Conservation (phyloP, 2,888 invertebrate genomes). For the Melinaea menophilus region DNA sequence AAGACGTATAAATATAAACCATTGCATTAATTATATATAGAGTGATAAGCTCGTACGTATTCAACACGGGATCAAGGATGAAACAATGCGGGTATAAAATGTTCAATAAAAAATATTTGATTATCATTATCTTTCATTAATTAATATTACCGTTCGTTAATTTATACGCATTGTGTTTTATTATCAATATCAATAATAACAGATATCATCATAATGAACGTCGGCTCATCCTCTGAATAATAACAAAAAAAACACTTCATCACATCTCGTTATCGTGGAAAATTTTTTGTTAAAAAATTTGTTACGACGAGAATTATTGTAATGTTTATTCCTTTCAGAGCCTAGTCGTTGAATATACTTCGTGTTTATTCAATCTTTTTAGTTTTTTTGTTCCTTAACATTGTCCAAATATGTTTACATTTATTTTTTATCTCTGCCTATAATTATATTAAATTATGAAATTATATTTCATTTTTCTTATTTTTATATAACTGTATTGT, state of each 20-base stretch:
- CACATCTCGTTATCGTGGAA: conserved; percentile 26
- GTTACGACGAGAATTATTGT: background rate
- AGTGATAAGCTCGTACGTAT: background rate
- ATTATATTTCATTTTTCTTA: no score
- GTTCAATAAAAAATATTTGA: background rate
- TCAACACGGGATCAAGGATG: background rate
- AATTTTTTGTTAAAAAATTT: conserved; percentile 2
- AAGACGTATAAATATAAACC: background rate
- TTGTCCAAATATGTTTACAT: no score
- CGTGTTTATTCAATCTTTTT: no score
- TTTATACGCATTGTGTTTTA: background rate
- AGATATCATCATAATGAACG: conserved; percentile 9
- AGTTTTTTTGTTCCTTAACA: no score
- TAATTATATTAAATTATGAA: no score
- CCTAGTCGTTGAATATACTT: background rate
- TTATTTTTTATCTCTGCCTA: no score
- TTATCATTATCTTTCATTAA: no score
- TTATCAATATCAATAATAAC: conserved; percentile 25
- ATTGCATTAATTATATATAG: background rate
- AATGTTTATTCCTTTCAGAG: conserved; percentile 2
- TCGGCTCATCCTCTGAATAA: conserved; percentile 11
- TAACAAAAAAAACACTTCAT: conserved; percentile 24
- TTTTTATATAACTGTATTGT: no score
- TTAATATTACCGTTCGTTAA: no score
- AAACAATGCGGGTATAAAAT: background rate